Evolutionary conservation across 2,113 vertebrate genomes (phyloP).

Genomic region (Pachypanchax playfairii): DNA sequence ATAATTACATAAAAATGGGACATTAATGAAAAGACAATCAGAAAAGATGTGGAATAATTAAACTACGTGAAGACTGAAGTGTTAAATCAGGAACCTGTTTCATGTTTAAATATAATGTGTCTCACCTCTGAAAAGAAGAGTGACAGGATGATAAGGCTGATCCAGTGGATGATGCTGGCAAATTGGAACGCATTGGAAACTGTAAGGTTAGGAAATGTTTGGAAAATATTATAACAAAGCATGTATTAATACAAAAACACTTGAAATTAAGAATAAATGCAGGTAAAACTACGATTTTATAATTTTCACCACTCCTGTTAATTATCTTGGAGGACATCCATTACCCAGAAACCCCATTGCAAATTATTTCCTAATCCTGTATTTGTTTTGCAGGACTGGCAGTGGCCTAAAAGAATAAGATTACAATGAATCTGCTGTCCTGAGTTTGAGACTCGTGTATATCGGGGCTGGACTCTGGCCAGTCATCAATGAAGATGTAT

Average conservation of each 20-base stretch:
- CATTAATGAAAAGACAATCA: too few species aligned
- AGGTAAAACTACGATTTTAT: not conserved
- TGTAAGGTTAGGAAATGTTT: conserved; percentile 69
- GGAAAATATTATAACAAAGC: not conserved
- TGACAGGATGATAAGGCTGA: conserved; percentile 96
- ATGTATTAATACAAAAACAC: not conserved
- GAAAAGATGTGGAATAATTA: too few species aligned
- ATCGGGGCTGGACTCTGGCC: conserved; percentile 55
- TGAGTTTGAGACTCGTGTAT: conserved; percentile 30
- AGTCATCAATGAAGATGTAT: conserved; percentile 58
- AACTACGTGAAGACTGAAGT: not conserved
- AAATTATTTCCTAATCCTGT: not conserved
- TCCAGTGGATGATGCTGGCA: conserved; percentile 96
- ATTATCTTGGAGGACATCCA: conserved; percentile 18
- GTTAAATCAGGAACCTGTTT: too few species aligned
- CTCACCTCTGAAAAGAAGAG: conserved; percentile 98
- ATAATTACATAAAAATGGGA: too few species aligned
- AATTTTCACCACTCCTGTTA: too few species aligned
- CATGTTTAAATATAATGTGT: too few species aligned
- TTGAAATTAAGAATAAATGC: not conserved
- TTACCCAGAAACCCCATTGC: conserved; percentile 34
- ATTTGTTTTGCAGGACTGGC: conserved; percentile 36
- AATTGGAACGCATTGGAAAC: conserved; percentile 96
- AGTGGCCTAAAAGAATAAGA: conserved; percentile 22
- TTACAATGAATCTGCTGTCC: conserved; percentile 47